phyloP scores from a whole-genome alignment of 2,113 vertebrate species.

The Myotis brandtii region DNA sequence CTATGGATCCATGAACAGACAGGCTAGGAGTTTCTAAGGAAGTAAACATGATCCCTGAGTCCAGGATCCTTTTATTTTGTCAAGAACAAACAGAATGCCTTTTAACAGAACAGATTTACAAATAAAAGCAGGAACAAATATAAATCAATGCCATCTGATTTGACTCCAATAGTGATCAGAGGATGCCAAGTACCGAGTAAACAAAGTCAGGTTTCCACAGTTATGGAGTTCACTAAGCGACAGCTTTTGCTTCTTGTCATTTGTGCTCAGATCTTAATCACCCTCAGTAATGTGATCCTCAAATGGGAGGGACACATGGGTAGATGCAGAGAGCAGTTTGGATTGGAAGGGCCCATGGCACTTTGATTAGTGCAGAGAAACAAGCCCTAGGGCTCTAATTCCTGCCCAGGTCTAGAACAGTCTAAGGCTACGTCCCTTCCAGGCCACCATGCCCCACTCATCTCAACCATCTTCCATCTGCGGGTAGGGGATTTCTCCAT shows the following conservation, averaged over 20 bases:
- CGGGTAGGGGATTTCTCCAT: constrained; percentile 41
- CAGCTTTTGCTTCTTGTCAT: constrained; percentile 40
- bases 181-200: background rate
- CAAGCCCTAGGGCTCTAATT: background rate
- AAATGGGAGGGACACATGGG: constrained; percentile 16
- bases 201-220: constrained; percentile 11
- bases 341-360: background rate
- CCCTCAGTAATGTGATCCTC: constrained; percentile 2
- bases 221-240: background rate
- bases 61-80: background rate
- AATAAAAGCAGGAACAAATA: constrained; percentile 58
- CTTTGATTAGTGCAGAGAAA: background rate
- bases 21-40: constrained; percentile 33
- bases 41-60: background rate
- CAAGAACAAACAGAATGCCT: background rate
- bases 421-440: background rate
- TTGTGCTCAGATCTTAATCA: constrained; percentile 42
- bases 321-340: constrained; percentile 37
- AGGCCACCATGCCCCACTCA: background rate
- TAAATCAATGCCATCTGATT: constrained; percentile 5
- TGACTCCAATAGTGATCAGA: background rate
- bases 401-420: background rate
- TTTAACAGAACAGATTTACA: constrained; percentile 38
- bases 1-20: background rate
- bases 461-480: constrained; percentile 31